Conservation (phyloP, 1,140 invertebrate species). For the Micrasema minimum region DNA sequence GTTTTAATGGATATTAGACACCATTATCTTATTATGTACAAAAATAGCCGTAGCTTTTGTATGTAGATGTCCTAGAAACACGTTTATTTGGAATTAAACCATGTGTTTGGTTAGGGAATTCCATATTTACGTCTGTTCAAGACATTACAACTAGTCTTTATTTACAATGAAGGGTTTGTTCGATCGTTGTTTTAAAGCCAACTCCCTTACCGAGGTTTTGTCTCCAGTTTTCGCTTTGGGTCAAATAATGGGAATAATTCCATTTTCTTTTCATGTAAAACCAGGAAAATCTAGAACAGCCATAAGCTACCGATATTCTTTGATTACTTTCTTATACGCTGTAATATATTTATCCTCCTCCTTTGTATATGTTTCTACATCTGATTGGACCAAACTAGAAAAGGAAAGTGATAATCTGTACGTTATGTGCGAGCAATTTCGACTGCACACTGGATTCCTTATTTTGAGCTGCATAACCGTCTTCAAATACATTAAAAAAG, state of each 20-base stretch:
- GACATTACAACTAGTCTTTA: too few species aligned
- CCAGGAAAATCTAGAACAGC: neutral
- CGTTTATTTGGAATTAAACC: too few species aligned
- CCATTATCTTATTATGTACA: too few species aligned
- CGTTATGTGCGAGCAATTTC: neutral
- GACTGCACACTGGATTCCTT: neutral
- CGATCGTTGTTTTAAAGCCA: neutral
- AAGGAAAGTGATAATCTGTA: neutral
- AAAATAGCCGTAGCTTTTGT: too few species aligned
- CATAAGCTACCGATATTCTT: neutral
- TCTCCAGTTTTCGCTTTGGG: neutral
- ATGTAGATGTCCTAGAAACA: too few species aligned
- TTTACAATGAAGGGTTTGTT: too few species aligned
- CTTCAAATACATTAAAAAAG: neutral
- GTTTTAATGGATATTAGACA: too few species aligned
- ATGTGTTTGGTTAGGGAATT: too few species aligned
- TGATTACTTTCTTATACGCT: neutral
- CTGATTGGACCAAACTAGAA: neutral
- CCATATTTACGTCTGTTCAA: too few species aligned
- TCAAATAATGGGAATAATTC: neutral
- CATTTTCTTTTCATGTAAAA: neutral
- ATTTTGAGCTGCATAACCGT: neutral
- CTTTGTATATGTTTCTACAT: neutral
- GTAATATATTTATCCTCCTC: neutral
- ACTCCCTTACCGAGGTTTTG: neutral